A percentile compares a stretch with the other conserved stretches of the same genome.
Evolutionary conservation across 2,113 vertebrate genomes (phyloP).

Genomic region (Nothobranchius furzeri): DNA sequence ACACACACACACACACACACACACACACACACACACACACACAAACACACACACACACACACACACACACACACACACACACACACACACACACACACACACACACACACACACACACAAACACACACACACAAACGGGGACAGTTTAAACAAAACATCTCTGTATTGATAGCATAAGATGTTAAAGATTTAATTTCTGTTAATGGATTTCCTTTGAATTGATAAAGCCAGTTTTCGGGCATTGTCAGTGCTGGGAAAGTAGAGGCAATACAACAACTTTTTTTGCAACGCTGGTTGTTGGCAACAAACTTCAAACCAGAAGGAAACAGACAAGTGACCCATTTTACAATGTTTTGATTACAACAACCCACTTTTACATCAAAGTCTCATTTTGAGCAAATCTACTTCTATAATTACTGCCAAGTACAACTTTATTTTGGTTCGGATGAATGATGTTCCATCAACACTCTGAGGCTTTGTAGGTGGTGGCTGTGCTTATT

Average conservation of each 20-base stretch:
- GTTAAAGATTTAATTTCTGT: background rate
- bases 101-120: too few relatives aligned
- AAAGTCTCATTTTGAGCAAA: background rate
- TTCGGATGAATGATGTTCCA: background rate
- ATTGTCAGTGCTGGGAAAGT: background rate
- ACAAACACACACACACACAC: too few relatives aligned
- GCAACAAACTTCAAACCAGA: background rate
- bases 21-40: too few relatives aligned
- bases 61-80: too few relatives aligned
- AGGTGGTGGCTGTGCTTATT: background rate
- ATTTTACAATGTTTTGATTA: slow-evolving; percentile 7
- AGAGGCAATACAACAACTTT: background rate
- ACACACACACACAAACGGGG: too few relatives aligned
- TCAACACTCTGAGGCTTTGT: background rate
- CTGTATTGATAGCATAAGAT: background rate
- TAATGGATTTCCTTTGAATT: too few relatives aligned
- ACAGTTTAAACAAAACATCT: too few relatives aligned
- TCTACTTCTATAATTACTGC: background rate
- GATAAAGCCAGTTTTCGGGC: background rate
- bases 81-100: too few relatives aligned
- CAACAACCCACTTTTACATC: slow-evolving; percentile 3
- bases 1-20: too few relatives aligned
- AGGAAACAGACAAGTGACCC: background rate
- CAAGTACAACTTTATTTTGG: background rate
- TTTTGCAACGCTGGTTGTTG: background rate